Evolutionary conservation across 1,140 invertebrate genomes (phyloP).

Genomic region (Zelostemma sp.): DNA sequence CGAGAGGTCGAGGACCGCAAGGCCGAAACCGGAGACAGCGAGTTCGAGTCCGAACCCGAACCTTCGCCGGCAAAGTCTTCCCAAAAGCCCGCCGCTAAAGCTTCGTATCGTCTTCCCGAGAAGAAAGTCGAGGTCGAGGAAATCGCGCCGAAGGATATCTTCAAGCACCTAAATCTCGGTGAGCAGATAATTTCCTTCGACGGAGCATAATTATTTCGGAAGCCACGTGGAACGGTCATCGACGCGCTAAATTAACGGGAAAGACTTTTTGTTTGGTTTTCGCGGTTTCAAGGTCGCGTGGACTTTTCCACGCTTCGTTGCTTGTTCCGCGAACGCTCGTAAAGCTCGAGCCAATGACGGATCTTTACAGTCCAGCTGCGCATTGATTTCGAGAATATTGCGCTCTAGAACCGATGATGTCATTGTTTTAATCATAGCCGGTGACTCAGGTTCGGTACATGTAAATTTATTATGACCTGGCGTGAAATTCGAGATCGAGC

Average conservation of each 20-base stretch:
- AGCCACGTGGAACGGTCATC: too few relatives aligned
- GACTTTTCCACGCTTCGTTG: too few relatives aligned
- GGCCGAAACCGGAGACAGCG: conserved; percentile 50
- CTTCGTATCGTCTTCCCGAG: conserved; percentile 8
- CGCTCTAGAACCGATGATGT: too few relatives aligned
- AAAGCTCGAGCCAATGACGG: too few relatives aligned
- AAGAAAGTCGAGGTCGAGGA: conserved; percentile 62
- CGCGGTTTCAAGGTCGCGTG: too few relatives aligned
- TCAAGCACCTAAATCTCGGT: conserved; percentile 77
- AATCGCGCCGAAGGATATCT: conserved; percentile 76
- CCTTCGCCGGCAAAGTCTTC: conserved; percentile 54
- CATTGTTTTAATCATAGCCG: too few relatives aligned
- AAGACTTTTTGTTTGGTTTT: too few relatives aligned
- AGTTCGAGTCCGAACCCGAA: conserved; percentile 61
- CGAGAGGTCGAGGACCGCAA: conserved; percentile 39
- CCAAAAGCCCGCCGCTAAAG: conserved; percentile 19
- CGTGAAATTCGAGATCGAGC: neutral
- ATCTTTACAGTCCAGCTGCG: too few relatives aligned
- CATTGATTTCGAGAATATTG: too few relatives aligned
- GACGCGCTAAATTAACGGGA: too few relatives aligned
- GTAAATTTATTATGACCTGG: neutral
- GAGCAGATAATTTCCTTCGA: conserved; percentile 65
- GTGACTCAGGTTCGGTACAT: neutral
- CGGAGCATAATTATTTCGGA: too few relatives aligned
- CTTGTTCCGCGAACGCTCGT: too few relatives aligned